Evolutionary conservation across 1,140 invertebrate genomes (phyloP).

Genomic region (Anoplolepis gracilipes): DNA sequence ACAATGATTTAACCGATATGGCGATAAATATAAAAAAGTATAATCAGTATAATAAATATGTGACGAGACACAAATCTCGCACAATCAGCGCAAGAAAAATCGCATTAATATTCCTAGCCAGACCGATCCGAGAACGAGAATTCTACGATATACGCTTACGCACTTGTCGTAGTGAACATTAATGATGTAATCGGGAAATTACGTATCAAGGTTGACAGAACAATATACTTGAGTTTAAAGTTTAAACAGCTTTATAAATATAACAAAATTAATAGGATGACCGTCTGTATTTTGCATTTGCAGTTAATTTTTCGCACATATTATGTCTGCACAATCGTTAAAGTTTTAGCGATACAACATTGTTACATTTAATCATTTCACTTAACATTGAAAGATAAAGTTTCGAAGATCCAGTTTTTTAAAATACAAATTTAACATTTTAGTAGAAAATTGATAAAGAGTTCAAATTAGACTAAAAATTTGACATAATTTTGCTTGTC

Average conservation of each 20-base stretch:
- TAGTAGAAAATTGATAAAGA: slow-evolving; percentile 15
- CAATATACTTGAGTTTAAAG: slow-evolving; percentile 20
- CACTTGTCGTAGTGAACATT: slow-evolving; percentile 7
- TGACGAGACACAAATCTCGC: background rate
- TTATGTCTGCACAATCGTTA: too few relatives aligned
- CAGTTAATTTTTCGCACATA: too few relatives aligned
- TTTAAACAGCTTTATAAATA: slow-evolving; percentile 26
- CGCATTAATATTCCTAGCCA: slow-evolving; percentile 7
- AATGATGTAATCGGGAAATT: slow-evolving; percentile 64
- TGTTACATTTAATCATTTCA: too few relatives aligned
- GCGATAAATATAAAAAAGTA: slow-evolving; percentile 5
- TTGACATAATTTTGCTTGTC: background rate
- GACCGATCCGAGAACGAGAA: background rate
- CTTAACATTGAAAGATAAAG: slow-evolving; percentile 1
- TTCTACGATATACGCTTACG: background rate
- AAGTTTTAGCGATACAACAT: too few relatives aligned
- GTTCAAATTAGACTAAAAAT: background rate
- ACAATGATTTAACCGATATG: background rate
- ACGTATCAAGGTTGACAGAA: slow-evolving; percentile 54
- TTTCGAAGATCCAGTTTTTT: too few relatives aligned
- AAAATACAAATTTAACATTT: background rate
- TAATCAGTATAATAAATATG: background rate
- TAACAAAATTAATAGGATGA: background rate
- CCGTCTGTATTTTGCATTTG: background rate
- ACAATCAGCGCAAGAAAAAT: background rate